Evolutionary conservation across 2,797 vertebrate genomes (phyloP).

Genomic region (Sebastes vulpes): DNA sequence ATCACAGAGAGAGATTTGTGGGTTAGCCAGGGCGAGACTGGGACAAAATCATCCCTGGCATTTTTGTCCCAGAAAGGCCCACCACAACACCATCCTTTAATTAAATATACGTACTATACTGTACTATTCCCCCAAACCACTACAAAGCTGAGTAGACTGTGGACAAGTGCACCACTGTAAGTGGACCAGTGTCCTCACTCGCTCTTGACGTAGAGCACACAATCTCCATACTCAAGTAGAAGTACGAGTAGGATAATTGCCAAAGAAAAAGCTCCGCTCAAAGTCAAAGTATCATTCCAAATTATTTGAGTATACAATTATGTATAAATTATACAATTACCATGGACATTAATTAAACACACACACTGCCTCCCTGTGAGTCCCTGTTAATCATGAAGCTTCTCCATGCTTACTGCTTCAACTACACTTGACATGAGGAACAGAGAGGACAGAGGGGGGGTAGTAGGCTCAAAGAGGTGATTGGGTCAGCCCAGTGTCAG

Average conservation of each 20-base stretch:
- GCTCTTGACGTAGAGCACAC: not conserved
- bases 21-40: not conserved
- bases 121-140: not conserved
- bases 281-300: not conserved
- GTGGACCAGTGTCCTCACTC: no score
- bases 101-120: not conserved
- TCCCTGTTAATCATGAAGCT: not conserved
- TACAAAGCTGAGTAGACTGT: not conserved
- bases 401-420: not conserved
- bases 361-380: not conserved
- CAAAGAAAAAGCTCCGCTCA: not conserved
- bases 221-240: not conserved
- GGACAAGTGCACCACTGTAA: no score
- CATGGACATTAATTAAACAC: not conserved
- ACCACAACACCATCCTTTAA: not conserved
- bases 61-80: not conserved
- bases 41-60: not conserved
- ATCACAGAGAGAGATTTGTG: not conserved
- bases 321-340: not conserved
- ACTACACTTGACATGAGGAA: not conserved
- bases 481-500: not conserved
- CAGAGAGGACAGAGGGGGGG: no score
- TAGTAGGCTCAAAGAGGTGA: not conserved
- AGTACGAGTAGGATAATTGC: not conserved
- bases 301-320: not conserved